Evolutionary conservation across 2,888 invertebrate genomes (phyloP).

Genomic region (Drosophila silvestris): DNA sequence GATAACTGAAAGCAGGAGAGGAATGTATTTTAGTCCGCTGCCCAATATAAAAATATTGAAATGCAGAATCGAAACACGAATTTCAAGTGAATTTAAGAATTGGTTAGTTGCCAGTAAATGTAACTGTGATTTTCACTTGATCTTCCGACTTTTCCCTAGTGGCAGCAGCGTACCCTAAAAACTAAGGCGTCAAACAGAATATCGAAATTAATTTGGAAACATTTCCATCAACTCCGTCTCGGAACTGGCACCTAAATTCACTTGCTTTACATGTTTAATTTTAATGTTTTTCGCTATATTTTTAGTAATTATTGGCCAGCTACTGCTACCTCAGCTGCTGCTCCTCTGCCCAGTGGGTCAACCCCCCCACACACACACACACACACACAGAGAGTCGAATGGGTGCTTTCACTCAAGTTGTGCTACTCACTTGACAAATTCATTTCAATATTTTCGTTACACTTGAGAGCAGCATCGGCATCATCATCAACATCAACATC

Average conservation of each 20-base stretch:
- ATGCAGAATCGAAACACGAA: not conserved
- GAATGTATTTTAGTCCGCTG: no score
- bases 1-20: no score
- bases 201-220: not conserved
- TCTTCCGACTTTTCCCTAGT: no score
- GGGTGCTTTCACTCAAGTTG: constrained; percentile 27
- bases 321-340: constrained; percentile 1
- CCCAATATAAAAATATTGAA: no score
- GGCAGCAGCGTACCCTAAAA: no score
- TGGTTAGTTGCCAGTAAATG: not conserved
- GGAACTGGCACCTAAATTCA: fast-evolving
- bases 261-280: not conserved
- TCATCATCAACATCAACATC: constrained; percentile 54
- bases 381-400: constrained; percentile 18
- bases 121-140: not conserved
- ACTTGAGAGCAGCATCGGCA: constrained; percentile 55
- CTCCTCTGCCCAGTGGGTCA: constrained; percentile 5
- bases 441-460: constrained; percentile 76
- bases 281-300: not conserved
- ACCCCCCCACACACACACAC: constrained; percentile 35
- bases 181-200: no score
- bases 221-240: not conserved
- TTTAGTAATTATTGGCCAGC: not conserved
- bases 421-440: constrained; percentile 64
- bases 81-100: not conserved